These are phyloP conservation scores for Dasyornis broadbenti DNA, from an alignment of 2,113 vertebrate species.

Conservation along the genomic window DNA sequence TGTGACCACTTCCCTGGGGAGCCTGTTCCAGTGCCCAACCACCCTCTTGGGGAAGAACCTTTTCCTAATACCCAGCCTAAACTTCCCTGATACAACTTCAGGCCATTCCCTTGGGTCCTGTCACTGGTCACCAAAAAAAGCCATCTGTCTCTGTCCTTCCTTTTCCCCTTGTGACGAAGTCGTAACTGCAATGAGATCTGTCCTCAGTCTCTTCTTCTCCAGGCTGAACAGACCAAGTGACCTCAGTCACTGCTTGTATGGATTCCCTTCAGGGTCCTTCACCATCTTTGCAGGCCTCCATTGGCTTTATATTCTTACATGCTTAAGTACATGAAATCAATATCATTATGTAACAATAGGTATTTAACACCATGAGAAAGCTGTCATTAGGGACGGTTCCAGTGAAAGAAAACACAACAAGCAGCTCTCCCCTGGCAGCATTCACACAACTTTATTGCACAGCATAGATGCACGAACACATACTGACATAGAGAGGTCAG, in stretches of 20 bases:
- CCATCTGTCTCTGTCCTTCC: background rate
- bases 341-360: background rate
- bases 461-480: rapidly evolving
- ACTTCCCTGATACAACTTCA: background rate
- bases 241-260: background rate
- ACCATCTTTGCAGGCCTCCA: background rate
- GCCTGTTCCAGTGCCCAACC: background rate
- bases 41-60: background rate
- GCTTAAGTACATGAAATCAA: background rate
- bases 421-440: background rate
- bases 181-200: background rate
- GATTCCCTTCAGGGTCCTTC: background rate
- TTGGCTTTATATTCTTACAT: background rate
- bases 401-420: background rate
- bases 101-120: background rate
- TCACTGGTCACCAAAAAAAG: background rate
- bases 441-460: background rate
- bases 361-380: background rate
- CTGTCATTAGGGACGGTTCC: background rate
- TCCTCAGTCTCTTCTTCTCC: background rate
- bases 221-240: background rate
- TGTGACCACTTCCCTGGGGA: background rate
- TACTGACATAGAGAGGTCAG: background rate
- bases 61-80: background rate
- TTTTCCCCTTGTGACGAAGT: rapidly evolving